phyloP scores from a whole-genome alignment of 1,140 invertebrate genomes.

The Plutomurus gul region DNA sequence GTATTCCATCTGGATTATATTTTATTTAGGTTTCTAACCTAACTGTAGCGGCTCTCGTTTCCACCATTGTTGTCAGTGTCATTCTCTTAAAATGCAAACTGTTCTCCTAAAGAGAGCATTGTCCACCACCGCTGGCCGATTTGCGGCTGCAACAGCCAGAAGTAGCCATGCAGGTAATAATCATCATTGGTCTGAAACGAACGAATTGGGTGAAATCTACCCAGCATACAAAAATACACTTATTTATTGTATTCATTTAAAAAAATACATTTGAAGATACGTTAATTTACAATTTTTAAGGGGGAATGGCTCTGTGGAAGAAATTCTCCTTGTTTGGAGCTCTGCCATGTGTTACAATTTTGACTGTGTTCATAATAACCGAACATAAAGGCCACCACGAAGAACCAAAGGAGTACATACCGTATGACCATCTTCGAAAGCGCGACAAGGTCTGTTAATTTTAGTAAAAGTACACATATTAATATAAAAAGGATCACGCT shows the following conservation, averaged over 20 bases:
- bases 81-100: too few relatives aligned
- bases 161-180: not conserved
- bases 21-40: too few relatives aligned
- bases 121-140: not conserved
- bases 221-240: not conserved
- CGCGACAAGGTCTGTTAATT: conserved; percentile 19
- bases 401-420: not conserved
- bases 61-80: too few relatives aligned
- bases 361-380: not conserved
- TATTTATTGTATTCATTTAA: not conserved
- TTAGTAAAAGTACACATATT: not conserved
- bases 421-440: conserved; percentile 1
- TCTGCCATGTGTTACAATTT: not conserved
- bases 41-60: too few relatives aligned
- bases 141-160: not conserved
- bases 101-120: not conserved
- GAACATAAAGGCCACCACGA: not conserved
- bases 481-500: not conserved
- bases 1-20: too few relatives aligned
- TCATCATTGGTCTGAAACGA: not conserved
- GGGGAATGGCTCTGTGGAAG: not conserved
- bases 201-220: not conserved
- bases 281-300: not conserved
- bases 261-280: not conserved
- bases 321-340: not conserved